These are phyloP conservation scores for Apteryx mantelli DNA, from an alignment of 2,113 vertebrate species.

Conservation along the genomic window DNA sequence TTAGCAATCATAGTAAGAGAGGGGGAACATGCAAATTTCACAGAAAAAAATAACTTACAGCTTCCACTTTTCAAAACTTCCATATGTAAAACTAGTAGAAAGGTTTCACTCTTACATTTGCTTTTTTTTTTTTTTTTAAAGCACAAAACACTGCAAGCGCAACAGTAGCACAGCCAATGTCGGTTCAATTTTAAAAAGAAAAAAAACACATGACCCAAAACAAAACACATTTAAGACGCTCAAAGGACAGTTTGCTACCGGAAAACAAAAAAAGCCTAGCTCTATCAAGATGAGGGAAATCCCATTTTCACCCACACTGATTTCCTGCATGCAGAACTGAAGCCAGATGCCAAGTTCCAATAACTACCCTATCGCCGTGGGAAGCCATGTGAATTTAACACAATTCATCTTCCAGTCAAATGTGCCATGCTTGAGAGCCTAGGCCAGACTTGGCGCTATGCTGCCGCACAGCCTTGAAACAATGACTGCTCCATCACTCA, in stretches of 20 bases:
- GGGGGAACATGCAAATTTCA: not conserved
- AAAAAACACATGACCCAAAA: constrained; percentile 17
- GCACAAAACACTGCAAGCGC: constrained; percentile 48
- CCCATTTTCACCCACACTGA: constrained; percentile 43
- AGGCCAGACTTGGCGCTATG: not conserved
- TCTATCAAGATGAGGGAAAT: constrained; percentile 14
- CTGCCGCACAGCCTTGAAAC: not conserved
- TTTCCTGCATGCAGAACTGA: constrained; percentile 23
- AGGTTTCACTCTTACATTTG: constrained; percentile 39
- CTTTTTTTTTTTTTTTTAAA: constrained; percentile 3
- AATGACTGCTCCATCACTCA: constrained; percentile 51
- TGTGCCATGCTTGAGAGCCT: constrained; percentile 19
- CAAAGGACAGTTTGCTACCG: constrained; percentile 24
- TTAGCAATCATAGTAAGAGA: not conserved
- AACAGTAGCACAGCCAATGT: constrained; percentile 30
- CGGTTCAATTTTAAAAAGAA: constrained; percentile 47
- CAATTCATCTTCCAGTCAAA: constrained; percentile 35
- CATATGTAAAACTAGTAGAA: not conserved
- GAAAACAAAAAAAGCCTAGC: not conserved
- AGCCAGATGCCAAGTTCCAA: constrained; percentile 17
- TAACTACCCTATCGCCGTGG: not conserved
- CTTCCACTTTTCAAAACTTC: constrained; percentile 18
- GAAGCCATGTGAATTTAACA: constrained; percentile 26
- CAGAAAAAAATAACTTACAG: not conserved
- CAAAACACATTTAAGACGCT: constrained; percentile 51